phyloP scores from a whole-genome alignment of 2,888 invertebrate genomes.

The Himalopsyche anomala region DNA sequence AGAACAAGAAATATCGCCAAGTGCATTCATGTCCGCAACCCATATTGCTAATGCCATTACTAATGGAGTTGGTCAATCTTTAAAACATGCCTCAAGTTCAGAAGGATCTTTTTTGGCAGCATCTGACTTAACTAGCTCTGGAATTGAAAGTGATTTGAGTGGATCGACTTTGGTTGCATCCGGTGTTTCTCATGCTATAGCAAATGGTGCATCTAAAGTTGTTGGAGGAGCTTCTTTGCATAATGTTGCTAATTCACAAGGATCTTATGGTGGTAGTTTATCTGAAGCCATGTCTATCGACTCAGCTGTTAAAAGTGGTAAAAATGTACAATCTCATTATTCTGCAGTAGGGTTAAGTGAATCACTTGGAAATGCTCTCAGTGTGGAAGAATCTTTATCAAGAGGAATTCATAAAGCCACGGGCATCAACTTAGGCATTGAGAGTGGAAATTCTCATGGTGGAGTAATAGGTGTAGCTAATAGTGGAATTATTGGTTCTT shows the following conservation, averaged over 20 bases:
- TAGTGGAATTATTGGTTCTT: neutral
- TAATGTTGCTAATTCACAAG: neutral
- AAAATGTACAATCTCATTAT: neutral
- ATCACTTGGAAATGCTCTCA: no score
- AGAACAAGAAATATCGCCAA: no score
- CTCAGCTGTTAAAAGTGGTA: neutral
- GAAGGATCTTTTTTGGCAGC: neutral
- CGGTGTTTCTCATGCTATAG: neutral
- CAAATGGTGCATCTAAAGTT: neutral
- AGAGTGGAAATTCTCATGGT: neutral
- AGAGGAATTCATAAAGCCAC: no score
- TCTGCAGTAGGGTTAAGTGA: neutral
- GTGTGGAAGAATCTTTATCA: no score
- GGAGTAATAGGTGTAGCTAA: neutral
- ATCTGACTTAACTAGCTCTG: neutral
- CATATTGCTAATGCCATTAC: neutral
- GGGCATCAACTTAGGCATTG: no score
- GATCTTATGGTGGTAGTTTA: neutral
- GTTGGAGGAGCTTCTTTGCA: neutral
- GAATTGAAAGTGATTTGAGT: neutral
- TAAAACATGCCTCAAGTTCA: neutral
- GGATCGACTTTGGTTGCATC: neutral
- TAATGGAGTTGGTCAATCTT: neutral
- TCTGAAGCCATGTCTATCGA: neutral
- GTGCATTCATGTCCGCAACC: neutral